Evolutionary conservation across 2,797 vertebrate genomes (phyloP), one percentile per base, ranked within the genome.

Genomic region (Scarus forsteni): DNA sequence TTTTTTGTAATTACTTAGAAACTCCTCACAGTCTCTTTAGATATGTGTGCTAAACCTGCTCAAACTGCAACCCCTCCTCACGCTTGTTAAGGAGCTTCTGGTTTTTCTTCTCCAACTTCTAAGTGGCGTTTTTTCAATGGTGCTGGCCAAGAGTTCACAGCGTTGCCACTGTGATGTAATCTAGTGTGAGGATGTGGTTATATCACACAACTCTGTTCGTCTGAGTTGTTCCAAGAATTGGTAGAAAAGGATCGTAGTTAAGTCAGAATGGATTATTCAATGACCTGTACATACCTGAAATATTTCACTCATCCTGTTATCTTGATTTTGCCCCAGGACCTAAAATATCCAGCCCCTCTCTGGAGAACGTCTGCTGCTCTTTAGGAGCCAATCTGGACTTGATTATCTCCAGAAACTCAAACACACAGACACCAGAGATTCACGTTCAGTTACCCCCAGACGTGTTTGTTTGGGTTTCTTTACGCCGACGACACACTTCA

Each of bases 401-500:
- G 10, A 58, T 85, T 84, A 68, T 44, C 59, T 65, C 61, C 60
- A 15, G 27, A 36, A 35, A 80, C 40, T 43, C 45, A 48, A 71
- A 34, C 74, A 55, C 38, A 44, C 18, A 64, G 7, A 15, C 48
- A 42, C 13, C 53, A 5, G 6, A 12, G 38, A 66, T 65, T 15
- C 18, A 66, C 43, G 54, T 60, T 55, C 57, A 52, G 58, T 67
- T 15, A 15, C 42, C 59, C 59, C 27, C 42, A 62, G 55, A 0
- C 18, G 13, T 59, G n/a, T 81, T 65, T 79, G 60, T 82, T 86
- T 75, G 57, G 56, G 45, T 77, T 80, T 58, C 59, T 61, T 44
- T 36, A 77, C 52, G 27, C 40, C 12, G 14, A 46, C 39, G 40
- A 16, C 43, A 34, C 69, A 55, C 46, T 65, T 50, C 53, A 62